Base-by-base conservation (phyloP, 2,888 invertebrate genomes). In the Andrena bucephala region DNA sequence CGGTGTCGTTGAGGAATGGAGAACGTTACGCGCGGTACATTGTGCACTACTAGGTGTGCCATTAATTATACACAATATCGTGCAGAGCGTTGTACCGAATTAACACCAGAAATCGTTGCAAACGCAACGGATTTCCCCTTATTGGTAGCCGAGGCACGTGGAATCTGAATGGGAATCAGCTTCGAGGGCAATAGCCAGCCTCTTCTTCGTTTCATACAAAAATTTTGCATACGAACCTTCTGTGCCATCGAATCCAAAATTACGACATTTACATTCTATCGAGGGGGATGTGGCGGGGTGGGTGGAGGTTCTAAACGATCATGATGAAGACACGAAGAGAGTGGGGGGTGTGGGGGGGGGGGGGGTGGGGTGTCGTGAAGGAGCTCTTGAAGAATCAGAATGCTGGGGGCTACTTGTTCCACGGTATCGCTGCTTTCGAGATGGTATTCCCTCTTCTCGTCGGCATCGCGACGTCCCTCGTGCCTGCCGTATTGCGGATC, bases 101-200 rank as follows among this genome's bases (percentile, higher is more conserved):
- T 42, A 0, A 27, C 2, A 27, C 6, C 27, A 13, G 6, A 54
- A 24, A 62, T 2, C 54, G n/a, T 4, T 6, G n/a, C 2, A 10
- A 29, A 31, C 24, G 8, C 10, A 20, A 16, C 20, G 31, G 16
- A 6, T 13, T 48, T 57, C 7, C 36, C 27, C 0, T 6, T 6
- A 29, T 24, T 36, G 66, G 77, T 80, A 70, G 79, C 79, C 13
- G 50, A 65, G 77, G 77, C 80, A 71, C 77, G 70, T 13, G 7
- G 42, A 50, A 16, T 36, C 54, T 29, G 13, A 33, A 16, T 50
- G 42, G 16, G 20, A 52, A 52, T 52, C 50, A 8, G 13, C 10
- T 33, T 20, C 10, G 29, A 62, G 20, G 13, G 20, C 3, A 42
- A 59, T 60, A 20, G 13, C 24, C 31, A n/a, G 8, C 24, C 31